A percentile compares a stretch with the other conserved stretches of the same genome.
Evolutionary conservation across 1,140 invertebrate species (phyloP).

Genomic region (Bacillus rossius): DNA sequence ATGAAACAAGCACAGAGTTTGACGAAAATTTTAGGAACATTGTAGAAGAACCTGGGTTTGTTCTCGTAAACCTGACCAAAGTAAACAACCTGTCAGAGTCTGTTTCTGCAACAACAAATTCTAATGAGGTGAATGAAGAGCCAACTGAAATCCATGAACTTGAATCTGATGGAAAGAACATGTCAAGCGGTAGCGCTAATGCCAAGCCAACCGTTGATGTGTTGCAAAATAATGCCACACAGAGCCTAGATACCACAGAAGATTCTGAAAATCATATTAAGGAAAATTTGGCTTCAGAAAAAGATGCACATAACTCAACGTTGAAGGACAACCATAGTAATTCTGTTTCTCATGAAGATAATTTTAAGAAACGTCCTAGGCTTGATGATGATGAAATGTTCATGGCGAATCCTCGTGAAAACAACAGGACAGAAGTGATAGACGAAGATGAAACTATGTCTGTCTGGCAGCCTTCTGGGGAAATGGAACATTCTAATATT

Average conservation of each 20-base stretch:
- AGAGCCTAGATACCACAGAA: background rate
- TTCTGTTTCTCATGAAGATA: background rate
- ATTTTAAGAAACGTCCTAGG: background rate
- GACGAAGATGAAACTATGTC: too few relatives aligned
- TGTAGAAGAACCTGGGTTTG: too few relatives aligned
- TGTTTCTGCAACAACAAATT: too few relatives aligned
- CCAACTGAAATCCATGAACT: background rate
- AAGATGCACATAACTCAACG: background rate
- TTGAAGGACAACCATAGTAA: background rate
- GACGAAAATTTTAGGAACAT: too few relatives aligned
- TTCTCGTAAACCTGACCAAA: too few relatives aligned
- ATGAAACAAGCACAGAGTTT: too few relatives aligned
- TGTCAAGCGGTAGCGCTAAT: background rate
- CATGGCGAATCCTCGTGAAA: conserved; percentile 1
- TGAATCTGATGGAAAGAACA: background rate
- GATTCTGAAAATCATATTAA: conserved; percentile 4
- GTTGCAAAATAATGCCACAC: conserved; percentile 3
- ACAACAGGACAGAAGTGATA: background rate
- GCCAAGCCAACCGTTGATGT: background rate
- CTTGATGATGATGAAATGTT: conserved; percentile 7
- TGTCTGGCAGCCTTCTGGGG: too few relatives aligned
- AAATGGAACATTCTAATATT: too few relatives aligned
- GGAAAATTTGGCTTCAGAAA: background rate
- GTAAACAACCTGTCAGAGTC: too few relatives aligned
- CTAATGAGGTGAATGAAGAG: background rate